Conservation (phyloP, 2,113 vertebrate genomes). For the Triplophysa dalaica region DNA sequence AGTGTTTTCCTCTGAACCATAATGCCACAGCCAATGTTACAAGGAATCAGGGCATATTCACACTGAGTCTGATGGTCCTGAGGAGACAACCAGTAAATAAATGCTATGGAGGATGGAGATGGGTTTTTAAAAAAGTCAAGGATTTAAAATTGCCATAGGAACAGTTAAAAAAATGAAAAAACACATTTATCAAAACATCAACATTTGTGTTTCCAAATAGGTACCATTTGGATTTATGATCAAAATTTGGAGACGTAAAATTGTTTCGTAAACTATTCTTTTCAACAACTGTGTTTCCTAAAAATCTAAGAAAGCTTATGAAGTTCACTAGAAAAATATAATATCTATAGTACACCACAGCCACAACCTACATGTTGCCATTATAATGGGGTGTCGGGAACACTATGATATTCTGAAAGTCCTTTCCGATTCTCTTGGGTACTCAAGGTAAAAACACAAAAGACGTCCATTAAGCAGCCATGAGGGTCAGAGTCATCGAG, state of each 20-base stretch:
- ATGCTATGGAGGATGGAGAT: too few relatives aligned
- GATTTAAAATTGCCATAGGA: too few relatives aligned
- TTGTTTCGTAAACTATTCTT: too few relatives aligned
- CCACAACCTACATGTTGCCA: not conserved
- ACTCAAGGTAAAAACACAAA: constrained; percentile 21
- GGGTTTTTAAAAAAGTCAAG: too few relatives aligned
- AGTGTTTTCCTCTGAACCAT: constrained; percentile 71
- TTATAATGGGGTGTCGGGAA: not conserved
- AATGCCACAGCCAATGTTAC: constrained; percentile 74
- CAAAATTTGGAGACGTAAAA: too few relatives aligned
- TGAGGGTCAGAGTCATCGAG: not conserved
- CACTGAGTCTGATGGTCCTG: constrained; percentile 76
- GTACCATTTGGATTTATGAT: too few relatives aligned
- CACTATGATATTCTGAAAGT: constrained; percentile 17
- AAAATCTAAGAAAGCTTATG: not conserved
- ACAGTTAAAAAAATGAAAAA: too few relatives aligned
- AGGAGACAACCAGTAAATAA: not conserved
- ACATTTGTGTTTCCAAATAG: too few relatives aligned
- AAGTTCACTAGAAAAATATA: not conserved
- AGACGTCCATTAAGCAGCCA: constrained; percentile 16
- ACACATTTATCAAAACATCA: too few relatives aligned
- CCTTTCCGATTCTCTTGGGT: not conserved
- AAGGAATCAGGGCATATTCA: constrained; percentile 73
- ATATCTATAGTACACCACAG: not conserved
- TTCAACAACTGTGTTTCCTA: too few relatives aligned